phyloP scores from a whole-genome alignment of 1,140 invertebrate species.

The Paralvinella palmiformis region DNA sequence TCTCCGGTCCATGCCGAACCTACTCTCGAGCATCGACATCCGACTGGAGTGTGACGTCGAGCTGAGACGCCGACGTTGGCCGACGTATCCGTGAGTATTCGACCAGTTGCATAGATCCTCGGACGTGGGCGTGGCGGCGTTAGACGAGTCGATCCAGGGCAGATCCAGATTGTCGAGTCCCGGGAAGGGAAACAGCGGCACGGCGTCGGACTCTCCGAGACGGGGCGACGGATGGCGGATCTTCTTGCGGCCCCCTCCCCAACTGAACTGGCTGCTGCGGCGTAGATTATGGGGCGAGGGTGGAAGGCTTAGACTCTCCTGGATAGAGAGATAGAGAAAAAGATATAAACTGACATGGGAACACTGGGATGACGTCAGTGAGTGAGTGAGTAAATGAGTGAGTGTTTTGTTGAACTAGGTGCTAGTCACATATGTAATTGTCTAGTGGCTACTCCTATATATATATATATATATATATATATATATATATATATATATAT shows the following conservation, averaged over 20 bases:
- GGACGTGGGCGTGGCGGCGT: conserved; percentile 95
- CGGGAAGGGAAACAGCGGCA: conserved; percentile 86
- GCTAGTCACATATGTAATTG: no score
- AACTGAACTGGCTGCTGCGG: conserved; percentile 76
- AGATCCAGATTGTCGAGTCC: conserved; percentile 93
- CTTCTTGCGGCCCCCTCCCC: conserved; percentile 73
- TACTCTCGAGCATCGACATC: conserved; percentile 66
- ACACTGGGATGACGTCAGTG: no score
- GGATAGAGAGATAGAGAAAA: conserved; percentile 46
- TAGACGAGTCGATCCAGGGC: conserved; percentile 94
- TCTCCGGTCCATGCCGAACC: neutral
- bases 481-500: no score
- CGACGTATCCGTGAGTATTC: conserved; percentile 14
- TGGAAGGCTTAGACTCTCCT: conserved; percentile 92
- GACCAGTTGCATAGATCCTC: conserved; percentile 63
- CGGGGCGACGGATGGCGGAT: neutral
- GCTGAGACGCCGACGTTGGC: conserved; percentile 73
- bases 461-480: no score
- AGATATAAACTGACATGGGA: no score
- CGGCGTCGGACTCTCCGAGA: conserved; percentile 65
- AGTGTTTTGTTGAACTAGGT: no score
- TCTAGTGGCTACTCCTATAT: no score
- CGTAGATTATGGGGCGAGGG: conserved; percentile 91
- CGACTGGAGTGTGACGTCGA: conserved; percentile 89
- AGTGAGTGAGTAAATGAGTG: no score